Evolutionary conservation across 2,113 vertebrate genomes (phyloP).

Genomic region (Tychaedon coryphoeus): DNA sequence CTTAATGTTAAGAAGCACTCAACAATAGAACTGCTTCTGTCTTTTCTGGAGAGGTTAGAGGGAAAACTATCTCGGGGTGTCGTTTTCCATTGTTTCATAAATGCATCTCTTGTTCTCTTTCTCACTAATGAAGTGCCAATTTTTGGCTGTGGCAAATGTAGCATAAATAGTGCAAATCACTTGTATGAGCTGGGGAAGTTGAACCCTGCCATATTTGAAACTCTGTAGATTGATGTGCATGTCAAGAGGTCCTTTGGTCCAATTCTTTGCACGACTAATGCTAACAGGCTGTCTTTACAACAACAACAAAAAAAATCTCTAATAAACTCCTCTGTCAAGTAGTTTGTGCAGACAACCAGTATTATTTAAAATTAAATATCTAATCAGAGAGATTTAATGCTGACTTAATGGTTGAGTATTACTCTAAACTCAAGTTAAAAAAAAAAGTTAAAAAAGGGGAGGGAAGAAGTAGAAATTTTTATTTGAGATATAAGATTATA

Average conservation of each 20-base stretch:
- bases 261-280: background rate
- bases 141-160: background rate
- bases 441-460: background rate
- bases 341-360: background rate
- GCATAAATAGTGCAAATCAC: background rate
- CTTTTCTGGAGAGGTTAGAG: background rate
- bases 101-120: background rate
- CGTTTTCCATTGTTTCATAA: background rate
- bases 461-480: background rate
- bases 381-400: background rate
- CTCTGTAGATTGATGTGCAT: background rate
- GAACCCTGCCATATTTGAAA: background rate
- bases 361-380: conserved; percentile 6
- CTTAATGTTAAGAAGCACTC: background rate
- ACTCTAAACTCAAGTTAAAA: background rate
- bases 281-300: background rate
- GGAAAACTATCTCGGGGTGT: background rate
- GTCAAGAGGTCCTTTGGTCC: background rate
- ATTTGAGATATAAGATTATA: background rate
- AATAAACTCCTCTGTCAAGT: background rate
- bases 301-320: background rate
- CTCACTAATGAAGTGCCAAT: background rate
- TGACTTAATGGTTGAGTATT: background rate
- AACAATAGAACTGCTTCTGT: background rate
- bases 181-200: background rate